Evolutionary conservation across 2,113 vertebrate species (phyloP).

Genomic region (Calyptomena viridis): DNA sequence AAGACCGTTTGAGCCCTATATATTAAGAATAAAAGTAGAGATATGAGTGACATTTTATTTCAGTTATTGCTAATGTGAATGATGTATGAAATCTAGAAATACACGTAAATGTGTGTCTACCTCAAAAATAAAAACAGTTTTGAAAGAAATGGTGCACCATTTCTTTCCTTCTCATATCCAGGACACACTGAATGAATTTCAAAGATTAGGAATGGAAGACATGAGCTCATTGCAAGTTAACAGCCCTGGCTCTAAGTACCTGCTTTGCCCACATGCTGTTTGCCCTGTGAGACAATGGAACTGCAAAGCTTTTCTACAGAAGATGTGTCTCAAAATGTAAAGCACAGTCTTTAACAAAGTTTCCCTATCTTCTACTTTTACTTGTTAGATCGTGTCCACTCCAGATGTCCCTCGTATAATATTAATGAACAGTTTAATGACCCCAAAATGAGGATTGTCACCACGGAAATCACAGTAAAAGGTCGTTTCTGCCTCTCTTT

Average conservation of each 20-base stretch:
- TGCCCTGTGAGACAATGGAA: not conserved
- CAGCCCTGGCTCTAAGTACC: not conserved
- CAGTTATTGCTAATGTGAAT: not conserved
- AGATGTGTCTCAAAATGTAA: not conserved
- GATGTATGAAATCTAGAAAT: not conserved
- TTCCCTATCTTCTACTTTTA: not conserved
- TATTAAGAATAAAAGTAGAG: not conserved
- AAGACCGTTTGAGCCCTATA: not conserved
- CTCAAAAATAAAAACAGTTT: not conserved
- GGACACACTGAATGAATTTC: not conserved
- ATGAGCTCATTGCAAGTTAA: not conserved
- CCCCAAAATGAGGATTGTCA: not conserved
- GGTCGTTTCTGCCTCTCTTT: not conserved
- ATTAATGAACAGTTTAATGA: not conserved
- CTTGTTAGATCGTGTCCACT: not conserved
- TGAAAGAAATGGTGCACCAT: not conserved
- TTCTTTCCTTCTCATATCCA: not conserved
- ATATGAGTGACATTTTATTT: not conserved
- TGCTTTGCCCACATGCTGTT: not conserved
- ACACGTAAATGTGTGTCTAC: not conserved
- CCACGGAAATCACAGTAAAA: not conserved
- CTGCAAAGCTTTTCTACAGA: not conserved
- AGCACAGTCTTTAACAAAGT: not conserved
- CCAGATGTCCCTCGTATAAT: not conserved
- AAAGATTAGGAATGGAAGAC: not conserved